These are phyloP conservation scores for Hydrotaea cyrtoneurina DNA, from an alignment of 2,888 invertebrate species.

Conservation along the genomic window DNA sequence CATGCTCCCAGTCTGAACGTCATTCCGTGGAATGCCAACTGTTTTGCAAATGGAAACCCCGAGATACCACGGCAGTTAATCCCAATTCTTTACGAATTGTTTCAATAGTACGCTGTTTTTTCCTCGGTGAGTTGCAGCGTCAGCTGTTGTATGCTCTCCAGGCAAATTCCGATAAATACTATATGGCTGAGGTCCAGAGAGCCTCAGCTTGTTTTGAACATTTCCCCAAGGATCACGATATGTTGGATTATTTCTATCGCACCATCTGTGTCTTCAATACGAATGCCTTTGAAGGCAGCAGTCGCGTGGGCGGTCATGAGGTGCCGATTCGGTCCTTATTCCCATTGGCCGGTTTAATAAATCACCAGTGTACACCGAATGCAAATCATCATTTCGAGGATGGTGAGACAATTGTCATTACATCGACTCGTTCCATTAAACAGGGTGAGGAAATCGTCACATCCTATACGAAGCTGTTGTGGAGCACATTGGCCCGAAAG, in stretches of 20 bases:
- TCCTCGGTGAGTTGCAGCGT: constrained; percentile 74
- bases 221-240: constrained; percentile 77
- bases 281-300: constrained; percentile 79
- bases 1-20: constrained; percentile 83
- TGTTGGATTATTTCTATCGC: constrained; percentile 77
- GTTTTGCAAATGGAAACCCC: constrained; percentile 83
- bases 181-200: constrained; percentile 73
- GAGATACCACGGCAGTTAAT: constrained; percentile 75
- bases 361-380: constrained; percentile 88
- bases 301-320: constrained; percentile 73
- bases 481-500: constrained; percentile 86
- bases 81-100: constrained; percentile 76
- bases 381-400: constrained; percentile 86
- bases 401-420: constrained; percentile 83
- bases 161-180: constrained; percentile 77
- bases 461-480: constrained; percentile 86
- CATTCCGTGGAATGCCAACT: constrained; percentile 86
- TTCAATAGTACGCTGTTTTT: constrained; percentile 77
- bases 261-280: constrained; percentile 80
- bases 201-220: constrained; percentile 77
- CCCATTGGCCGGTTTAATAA: constrained; percentile 85
- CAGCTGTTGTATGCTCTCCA: constrained; percentile 78
- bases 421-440: constrained; percentile 83
- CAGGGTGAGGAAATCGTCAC: constrained; percentile 86
- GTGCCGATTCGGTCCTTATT: constrained; percentile 84